These are phyloP conservation scores for Steromphala cineraria DNA, from an alignment of 2,888 invertebrate species.

Conservation along the genomic window DNA sequence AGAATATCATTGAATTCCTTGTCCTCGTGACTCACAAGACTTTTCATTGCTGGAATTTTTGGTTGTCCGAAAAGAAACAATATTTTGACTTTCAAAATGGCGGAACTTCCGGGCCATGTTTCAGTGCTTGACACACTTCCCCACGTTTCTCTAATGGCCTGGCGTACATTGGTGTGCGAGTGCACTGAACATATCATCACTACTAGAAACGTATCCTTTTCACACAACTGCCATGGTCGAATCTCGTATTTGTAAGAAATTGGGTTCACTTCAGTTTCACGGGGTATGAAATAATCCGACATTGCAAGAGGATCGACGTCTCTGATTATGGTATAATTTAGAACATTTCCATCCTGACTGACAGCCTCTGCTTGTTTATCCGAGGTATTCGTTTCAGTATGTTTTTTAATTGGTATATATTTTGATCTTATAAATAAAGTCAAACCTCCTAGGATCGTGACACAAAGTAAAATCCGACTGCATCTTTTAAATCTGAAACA, in stretches of 20 bases:
- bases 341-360: background rate
- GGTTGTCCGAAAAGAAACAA: constrained; percentile 19
- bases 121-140: constrained; percentile 13
- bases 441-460: background rate
- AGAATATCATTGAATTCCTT: constrained; percentile 26
- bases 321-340: background rate
- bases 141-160: constrained; percentile 29
- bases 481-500: background rate
- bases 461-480: background rate
- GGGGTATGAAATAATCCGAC: background rate
- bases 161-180: constrained; percentile 7
- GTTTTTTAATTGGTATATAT: background rate
- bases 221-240: background rate
- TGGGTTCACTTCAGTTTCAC: background rate
- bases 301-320: background rate
- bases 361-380: background rate
- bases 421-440: background rate
- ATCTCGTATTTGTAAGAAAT: background rate
- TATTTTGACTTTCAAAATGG: background rate
- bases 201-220: constrained; percentile 6
- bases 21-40: constrained; percentile 4
- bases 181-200: constrained; percentile 13
- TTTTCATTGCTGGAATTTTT: background rate
- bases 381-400: background rate
- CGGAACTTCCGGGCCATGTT: constrained; percentile 16